Percentiles rank a stretch among this genome's conserved stretches.
Conservation (phyloP, 1,140 invertebrate species). For the Wasmannia auropunctata region DNA sequence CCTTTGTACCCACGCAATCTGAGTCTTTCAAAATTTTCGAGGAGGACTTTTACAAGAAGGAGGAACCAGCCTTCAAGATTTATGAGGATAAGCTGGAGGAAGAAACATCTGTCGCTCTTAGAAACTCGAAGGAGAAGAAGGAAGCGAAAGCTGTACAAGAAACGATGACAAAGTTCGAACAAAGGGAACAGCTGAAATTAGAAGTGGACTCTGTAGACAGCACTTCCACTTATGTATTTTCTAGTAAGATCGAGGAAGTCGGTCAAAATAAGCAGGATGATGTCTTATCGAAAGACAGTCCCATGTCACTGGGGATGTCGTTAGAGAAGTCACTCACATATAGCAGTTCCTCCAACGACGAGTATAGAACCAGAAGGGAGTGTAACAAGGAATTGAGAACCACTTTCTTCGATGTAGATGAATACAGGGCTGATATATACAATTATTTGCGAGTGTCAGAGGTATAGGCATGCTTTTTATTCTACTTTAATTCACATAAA, state of each 20-base stretch:
- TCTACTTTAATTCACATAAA: background rate
- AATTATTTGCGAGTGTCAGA: slow-evolving; percentile 92
- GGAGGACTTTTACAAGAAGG: slow-evolving; percentile 72
- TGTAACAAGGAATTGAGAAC: slow-evolving; percentile 78
- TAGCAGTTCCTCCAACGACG: slow-evolving; percentile 75
- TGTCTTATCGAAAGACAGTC: slow-evolving; percentile 72
- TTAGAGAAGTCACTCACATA: slow-evolving; percentile 82
- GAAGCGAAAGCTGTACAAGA: slow-evolving; percentile 84
- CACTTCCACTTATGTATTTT: slow-evolving; percentile 54
- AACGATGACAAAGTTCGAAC: slow-evolving; percentile 66
- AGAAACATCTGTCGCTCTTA: slow-evolving; percentile 82
- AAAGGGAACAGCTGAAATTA: slow-evolving; percentile 82
- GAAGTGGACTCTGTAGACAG: slow-evolving; percentile 73
- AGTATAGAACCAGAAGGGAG: slow-evolving; percentile 74
- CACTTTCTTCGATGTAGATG: slow-evolving; percentile 89
- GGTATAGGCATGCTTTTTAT: slow-evolving; percentile 84
- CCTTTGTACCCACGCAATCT: slow-evolving; percentile 71
- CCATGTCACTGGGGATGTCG: slow-evolving; percentile 82
- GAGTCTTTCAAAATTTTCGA: slow-evolving; percentile 86
- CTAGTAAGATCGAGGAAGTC: slow-evolving; percentile 74
- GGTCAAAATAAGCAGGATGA: slow-evolving; percentile 59
- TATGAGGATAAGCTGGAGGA: slow-evolving; percentile 89
- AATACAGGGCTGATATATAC: slow-evolving; percentile 94
- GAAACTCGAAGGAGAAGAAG: slow-evolving; percentile 78
- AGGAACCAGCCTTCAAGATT: slow-evolving; percentile 87